These are phyloP conservation scores for Thera britannica DNA, from an alignment of 2,888 invertebrate genomes.

Conservation along the genomic window DNA sequence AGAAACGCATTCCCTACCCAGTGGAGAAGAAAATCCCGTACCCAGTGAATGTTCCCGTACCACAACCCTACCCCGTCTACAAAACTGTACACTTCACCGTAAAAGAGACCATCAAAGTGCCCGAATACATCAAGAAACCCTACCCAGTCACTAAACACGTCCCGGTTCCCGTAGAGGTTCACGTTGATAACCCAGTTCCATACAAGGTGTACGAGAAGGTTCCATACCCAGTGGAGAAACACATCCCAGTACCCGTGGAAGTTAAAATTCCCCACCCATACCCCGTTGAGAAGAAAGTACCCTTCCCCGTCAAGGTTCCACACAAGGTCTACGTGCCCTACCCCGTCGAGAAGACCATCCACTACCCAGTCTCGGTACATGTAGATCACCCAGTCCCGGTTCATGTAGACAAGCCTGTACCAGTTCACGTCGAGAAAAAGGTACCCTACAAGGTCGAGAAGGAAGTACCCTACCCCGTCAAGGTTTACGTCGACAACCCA, in stretches of 20 bases:
- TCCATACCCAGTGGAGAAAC: constrained; percentile 90
- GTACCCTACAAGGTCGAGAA: constrained; percentile 91
- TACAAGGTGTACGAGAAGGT: constrained; percentile 85
- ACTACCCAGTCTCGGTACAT: constrained; percentile 88
- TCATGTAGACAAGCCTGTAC: constrained; percentile 87
- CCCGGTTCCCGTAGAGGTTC: constrained; percentile 87
- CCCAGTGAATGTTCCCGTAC: constrained; percentile 88
- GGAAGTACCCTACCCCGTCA: constrained; percentile 88
- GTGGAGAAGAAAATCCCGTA: constrained; percentile 88
- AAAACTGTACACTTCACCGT: constrained; percentile 88
- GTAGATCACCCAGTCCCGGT: constrained; percentile 89
- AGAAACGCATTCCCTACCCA: constrained; percentile 87
- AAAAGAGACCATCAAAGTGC: constrained; percentile 87
- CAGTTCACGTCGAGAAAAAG: constrained; percentile 89
- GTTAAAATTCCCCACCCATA: constrained; percentile 89
- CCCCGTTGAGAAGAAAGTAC: constrained; percentile 89
- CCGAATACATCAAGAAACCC: constrained; percentile 87
- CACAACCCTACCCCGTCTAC: constrained; percentile 88
- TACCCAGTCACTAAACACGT: constrained; percentile 88
- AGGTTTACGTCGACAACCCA: constrained; percentile 87
- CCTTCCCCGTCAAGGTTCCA: constrained; percentile 87
- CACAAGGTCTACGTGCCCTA: constrained; percentile 90
- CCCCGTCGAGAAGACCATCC: constrained; percentile 90
- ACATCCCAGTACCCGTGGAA: constrained; percentile 88
- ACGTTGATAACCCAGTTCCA: constrained; percentile 88